Evolutionary conservation across 2,113 vertebrate genomes (phyloP).

Genomic region (Dendropsophus ebraccatus): DNA sequence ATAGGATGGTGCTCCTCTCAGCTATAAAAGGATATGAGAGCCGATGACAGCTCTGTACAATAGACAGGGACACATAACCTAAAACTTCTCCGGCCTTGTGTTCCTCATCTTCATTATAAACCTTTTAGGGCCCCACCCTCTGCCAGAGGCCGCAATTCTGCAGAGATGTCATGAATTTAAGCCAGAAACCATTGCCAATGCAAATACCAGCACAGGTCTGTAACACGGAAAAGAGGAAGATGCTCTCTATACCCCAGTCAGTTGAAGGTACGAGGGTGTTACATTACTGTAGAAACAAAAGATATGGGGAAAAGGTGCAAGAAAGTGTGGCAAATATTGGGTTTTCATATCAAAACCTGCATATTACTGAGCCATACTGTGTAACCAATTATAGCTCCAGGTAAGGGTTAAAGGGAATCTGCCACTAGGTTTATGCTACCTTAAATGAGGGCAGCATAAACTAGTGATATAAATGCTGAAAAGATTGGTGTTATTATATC

Average conservation of each 20-base stretch:
- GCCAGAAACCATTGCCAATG: slow-evolving; percentile 5
- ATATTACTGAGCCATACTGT: too few relatives aligned
- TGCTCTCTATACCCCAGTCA: not conserved
- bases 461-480: too few relatives aligned
- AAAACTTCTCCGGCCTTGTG: not conserved
- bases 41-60: slow-evolving; percentile 54
- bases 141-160: not conserved
- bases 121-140: slow-evolving; percentile 15
- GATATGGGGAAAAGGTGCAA: too few relatives aligned
- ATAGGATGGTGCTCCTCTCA: slow-evolving; percentile 48
- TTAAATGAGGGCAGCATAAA: too few relatives aligned
- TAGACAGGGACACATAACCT: slow-evolving; percentile 50
- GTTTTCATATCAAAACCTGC: too few relatives aligned
- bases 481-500: too few relatives aligned
- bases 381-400: too few relatives aligned
- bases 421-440: too few relatives aligned
- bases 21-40: slow-evolving; percentile 57
- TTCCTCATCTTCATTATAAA: slow-evolving; percentile 15
- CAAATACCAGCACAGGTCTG: not conserved
- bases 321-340: too few relatives aligned
- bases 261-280: too few relatives aligned
- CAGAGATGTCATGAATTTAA: slow-evolving; percentile 12
- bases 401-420: too few relatives aligned
- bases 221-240: not conserved
- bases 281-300: too few relatives aligned